Base-by-base conservation (phyloP, 2,113 vertebrate genomes). In the Leucoraja erinaceus region DNA sequence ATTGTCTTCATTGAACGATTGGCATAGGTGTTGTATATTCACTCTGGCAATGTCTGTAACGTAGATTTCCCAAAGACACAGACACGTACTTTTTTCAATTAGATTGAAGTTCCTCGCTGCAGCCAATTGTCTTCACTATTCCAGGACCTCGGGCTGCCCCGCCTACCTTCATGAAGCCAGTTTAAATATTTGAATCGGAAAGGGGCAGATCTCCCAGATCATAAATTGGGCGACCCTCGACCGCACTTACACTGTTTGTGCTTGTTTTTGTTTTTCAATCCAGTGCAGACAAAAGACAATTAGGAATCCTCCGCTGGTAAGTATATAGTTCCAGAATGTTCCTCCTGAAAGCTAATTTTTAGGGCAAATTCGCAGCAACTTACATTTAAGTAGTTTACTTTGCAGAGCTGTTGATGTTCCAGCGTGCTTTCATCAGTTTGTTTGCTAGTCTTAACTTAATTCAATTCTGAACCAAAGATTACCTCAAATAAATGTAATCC, bases 151-250 rank as follows among this genome's bases (percentile, higher is more conserved):
- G 74, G 72, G 91, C 81, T 9, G 94, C 94, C 94, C 95, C 95
- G 95, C 96, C 95, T 96, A 93, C 84, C 93, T 93, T 96, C 96
- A 96, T 96, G 97, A 97, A 94, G 94, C 94, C 94, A 25, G 88
- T 90, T 90, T 38, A 70, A 90, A 61, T 66, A 66, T 5, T 66
- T 25, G 14, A 66, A n/a, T 63, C 33, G 25, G 33, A 70, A 68
- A 38, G 59, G 5, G 83, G 84, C 93, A 94, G 94, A 94, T 84
- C n/a, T 8, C 38, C 74, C 93, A 93, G 93, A 94, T 93, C 93
- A 78, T 94, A 90, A 93, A 94, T 92, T 93, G 47, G 91, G 94
- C 94, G 90, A 95, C 94, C 94, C 93, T 94, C 74, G 86, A 25
- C 94, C 93, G 90, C 33, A 93, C 94, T 95, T 59, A 79, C 86